These are phyloP conservation scores for zebrafish (Danio rerio) DNA, from an alignment of 2,113 vertebrate genomes.

Conservation along the genomic window DNA sequence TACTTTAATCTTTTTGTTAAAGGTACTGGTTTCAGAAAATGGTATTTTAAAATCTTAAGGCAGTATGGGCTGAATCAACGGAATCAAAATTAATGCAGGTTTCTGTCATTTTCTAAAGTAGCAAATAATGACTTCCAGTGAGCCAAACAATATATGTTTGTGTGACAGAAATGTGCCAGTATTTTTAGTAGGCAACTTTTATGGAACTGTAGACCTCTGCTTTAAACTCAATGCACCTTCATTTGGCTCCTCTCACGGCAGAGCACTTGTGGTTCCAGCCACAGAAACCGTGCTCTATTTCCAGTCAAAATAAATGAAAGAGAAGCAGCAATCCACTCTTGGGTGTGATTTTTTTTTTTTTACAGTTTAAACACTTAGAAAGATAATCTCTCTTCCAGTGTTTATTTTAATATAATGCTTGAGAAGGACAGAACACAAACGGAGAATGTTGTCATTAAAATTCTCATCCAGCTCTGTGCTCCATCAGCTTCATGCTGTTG, in stretches of 20 bases:
- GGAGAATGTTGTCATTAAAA: constrained; percentile 49
- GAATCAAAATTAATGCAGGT: too few species aligned
- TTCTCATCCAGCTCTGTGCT: constrained; percentile 45
- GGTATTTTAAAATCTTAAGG: too few species aligned
- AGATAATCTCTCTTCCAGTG: constrained; percentile 54
- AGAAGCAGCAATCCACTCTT: constrained; percentile 42
- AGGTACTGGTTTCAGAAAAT: too few species aligned
- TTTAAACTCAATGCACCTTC: constrained; percentile 14
- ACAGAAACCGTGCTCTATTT: constrained; percentile 58
- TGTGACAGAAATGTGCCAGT: constrained; percentile 4
- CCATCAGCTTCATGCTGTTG: constrained; percentile 47
- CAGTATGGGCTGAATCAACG: too few species aligned
- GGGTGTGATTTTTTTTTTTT: constrained; percentile 52
- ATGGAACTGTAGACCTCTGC: too few species aligned
- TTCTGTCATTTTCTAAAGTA: too few species aligned
- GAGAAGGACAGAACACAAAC: constrained; percentile 53
- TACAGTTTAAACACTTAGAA: constrained; percentile 61
- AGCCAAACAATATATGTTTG: not conserved
- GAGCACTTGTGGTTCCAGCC: constrained; percentile 20
- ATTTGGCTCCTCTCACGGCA: constrained; percentile 28
- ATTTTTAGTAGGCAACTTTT: too few species aligned
- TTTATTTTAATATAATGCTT: constrained; percentile 56
- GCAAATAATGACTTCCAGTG: not conserved
- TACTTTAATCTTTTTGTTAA: too few species aligned
- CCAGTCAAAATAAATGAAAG: constrained; percentile 58